Conservation (phyloP, 1,140 invertebrate species). For the Drosophila teissieri region DNA sequence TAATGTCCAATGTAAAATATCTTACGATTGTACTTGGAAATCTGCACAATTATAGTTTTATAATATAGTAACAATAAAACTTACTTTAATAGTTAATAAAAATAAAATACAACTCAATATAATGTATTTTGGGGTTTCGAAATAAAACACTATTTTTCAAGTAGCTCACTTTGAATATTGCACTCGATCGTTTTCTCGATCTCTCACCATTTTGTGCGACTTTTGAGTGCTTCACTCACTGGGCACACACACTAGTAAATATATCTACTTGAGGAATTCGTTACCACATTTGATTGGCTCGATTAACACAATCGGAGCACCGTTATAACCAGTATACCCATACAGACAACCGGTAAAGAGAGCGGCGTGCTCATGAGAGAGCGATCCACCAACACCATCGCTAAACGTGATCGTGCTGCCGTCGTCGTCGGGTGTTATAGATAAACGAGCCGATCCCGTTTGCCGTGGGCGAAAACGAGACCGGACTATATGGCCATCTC, state of each 20-base stretch:
- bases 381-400: slow-evolving; percentile 7
- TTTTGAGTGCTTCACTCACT: slow-evolving; percentile 41
- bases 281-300: slow-evolving; percentile 84
- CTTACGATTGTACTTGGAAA: too few relatives aligned
- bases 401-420: slow-evolving; percentile 25
- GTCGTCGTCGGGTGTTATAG: slow-evolving; percentile 61
- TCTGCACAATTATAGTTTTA: too few relatives aligned
- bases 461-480: slow-evolving; percentile 54
- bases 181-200: slow-evolving; percentile 16
- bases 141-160: neutral
- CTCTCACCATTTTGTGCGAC: slow-evolving; percentile 70
- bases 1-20: too few relatives aligned
- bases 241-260: slow-evolving; percentile 1
- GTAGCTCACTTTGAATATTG: neutral
- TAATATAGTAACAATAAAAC: too few relatives aligned
- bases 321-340: slow-evolving; percentile 76
- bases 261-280: slow-evolving; percentile 34
- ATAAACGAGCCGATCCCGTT: slow-evolving; percentile 55
- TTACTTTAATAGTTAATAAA: too few relatives aligned
- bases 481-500: slow-evolving; percentile 54
- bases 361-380: slow-evolving; percentile 18
- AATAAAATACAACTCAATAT: neutral
- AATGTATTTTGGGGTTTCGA: neutral
- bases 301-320: slow-evolving; percentile 84
- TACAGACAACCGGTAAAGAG: slow-evolving; percentile 22